Evolutionary conservation across 2,113 vertebrate genomes (phyloP).

Genomic region (Sinocyclocheilus rhinocerous): DNA sequence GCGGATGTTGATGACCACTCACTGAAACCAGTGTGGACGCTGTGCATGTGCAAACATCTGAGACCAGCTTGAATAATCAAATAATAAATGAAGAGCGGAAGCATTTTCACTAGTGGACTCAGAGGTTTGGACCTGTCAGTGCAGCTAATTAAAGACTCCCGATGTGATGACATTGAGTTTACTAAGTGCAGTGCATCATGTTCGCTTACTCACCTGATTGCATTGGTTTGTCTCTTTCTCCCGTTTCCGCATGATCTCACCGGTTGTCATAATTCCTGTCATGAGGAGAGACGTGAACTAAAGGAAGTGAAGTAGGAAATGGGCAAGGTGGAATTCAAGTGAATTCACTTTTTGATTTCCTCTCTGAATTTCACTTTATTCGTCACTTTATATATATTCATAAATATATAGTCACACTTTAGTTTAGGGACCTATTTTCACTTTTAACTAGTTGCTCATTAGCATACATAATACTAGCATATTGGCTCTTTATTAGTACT

Average conservation of each 20-base stretch:
- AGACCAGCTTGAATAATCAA: not conserved
- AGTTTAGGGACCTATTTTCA: too few relatives aligned
- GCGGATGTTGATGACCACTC: not conserved
- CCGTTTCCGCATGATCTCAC: not conserved
- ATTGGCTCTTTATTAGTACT: too few relatives aligned
- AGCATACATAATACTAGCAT: too few relatives aligned
- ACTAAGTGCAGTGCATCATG: not conserved
- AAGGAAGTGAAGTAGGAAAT: not conserved
- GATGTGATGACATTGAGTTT: not conserved
- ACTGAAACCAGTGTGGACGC: not conserved
- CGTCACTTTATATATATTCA: not conserved
- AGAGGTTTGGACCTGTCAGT: too few relatives aligned
- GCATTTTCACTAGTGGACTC: not conserved
- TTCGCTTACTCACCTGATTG: not conserved
- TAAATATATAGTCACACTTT: too few relatives aligned
- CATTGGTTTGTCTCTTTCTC: not conserved
- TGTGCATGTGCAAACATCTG: conserved; percentile 55
- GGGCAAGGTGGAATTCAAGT: not conserved
- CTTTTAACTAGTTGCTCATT: too few relatives aligned
- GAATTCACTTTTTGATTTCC: not conserved
- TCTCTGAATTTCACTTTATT: not conserved
- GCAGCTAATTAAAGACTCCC: not conserved
- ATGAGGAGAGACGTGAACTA: conserved; percentile 1
- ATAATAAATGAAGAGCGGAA: not conserved
- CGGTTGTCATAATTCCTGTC: not conserved